Conservation (phyloP, 2,113 vertebrate genomes). For the Rhinogobius similis region DNA sequence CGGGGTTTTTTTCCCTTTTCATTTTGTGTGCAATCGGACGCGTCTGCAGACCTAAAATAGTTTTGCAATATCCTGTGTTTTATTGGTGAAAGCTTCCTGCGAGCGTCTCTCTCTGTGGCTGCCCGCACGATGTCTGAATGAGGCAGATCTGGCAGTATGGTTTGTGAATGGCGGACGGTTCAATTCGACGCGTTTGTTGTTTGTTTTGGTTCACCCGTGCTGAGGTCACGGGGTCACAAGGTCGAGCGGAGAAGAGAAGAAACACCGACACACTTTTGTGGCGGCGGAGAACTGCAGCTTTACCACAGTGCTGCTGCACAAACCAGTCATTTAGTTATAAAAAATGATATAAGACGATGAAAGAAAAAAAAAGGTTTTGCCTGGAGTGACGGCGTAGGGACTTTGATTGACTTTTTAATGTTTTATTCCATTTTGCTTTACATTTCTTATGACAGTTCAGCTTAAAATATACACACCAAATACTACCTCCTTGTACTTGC, state of each 20-base stretch:
- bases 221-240: slow-evolving; percentile 54
- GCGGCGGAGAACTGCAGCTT: background rate
- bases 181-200: slow-evolving; percentile 49
- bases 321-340: too few species aligned
- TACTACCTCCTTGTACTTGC: too few species aligned
- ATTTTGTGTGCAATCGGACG: background rate
- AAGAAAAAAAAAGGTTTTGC: too few species aligned
- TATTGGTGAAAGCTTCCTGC: background rate
- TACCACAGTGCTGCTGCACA: background rate
- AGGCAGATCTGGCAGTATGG: slow-evolving; percentile 6
- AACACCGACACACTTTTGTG: background rate
- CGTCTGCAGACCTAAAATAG: slow-evolving; percentile 36
- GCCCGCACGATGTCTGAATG: background rate
- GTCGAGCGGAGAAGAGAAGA: slow-evolving; percentile 5
- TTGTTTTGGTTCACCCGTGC: slow-evolving; percentile 54
- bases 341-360: too few species aligned
- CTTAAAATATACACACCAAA: too few species aligned
- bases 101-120: background rate
- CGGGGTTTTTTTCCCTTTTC: background rate
- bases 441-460: too few species aligned
- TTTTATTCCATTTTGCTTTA: too few species aligned
- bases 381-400: too few species aligned
- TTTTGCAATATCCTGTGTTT: slow-evolving; percentile 18
- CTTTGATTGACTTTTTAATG: too few species aligned
- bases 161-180: slow-evolving; percentile 35